Percentiles rank a stretch among this genome's conserved stretches.
These are phyloP conservation scores for Carassius auratus DNA, from an alignment of 2,113 vertebrate genomes.

Conservation along the genomic window DNA sequence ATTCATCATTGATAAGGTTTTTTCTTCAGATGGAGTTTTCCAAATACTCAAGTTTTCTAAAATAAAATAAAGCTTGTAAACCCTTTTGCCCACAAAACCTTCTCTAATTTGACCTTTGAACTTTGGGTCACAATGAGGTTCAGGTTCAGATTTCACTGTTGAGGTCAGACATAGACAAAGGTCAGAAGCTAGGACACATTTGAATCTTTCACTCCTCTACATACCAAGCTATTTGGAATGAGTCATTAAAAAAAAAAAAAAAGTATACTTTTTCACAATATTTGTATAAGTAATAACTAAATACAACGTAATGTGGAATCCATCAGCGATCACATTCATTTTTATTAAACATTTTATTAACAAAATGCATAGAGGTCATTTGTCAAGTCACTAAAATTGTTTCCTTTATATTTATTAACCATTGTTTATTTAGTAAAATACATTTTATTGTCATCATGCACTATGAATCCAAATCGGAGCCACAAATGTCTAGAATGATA, in stretches of 20 bases:
- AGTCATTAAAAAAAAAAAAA: background rate
- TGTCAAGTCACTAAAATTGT: too few relatives aligned
- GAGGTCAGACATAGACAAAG: background rate
- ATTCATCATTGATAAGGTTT: background rate
- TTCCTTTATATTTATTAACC: too few relatives aligned
- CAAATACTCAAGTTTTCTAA: background rate
- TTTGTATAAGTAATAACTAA: background rate
- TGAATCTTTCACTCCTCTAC: background rate
- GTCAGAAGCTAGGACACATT: background rate
- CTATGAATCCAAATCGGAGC: background rate
- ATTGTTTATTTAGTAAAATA: too few relatives aligned
- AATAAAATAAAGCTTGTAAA: background rate
- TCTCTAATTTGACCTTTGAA: slow-evolving; percentile 19
- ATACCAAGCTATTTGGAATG: background rate
- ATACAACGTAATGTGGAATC: background rate
- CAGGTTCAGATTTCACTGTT: background rate
- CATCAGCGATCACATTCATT: background rate
- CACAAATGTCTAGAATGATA: slow-evolving; percentile 53
- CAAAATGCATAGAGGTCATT: background rate
- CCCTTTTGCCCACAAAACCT: background rate
- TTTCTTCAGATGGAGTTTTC: background rate
- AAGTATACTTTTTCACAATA: background rate
- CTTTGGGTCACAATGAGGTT: background rate
- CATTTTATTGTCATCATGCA: background rate
- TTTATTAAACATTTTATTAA: background rate